Base-by-base conservation (phyloP, 2,113 vertebrate species). In the Istiophorus platypterus region DNA sequence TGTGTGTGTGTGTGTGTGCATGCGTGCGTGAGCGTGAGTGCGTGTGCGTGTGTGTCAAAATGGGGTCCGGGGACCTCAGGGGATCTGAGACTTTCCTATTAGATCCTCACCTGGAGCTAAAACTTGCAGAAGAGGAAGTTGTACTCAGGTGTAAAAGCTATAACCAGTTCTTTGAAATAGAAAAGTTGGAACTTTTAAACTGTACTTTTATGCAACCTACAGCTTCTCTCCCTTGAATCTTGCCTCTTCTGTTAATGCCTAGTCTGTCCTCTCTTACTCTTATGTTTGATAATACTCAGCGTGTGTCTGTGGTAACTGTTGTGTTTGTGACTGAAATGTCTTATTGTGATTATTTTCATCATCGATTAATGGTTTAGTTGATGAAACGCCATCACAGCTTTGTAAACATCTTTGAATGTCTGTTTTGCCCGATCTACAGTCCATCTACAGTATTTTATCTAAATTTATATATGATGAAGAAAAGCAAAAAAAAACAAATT, bases 31-130 rank as follows among this genome's bases (percentile, higher is more conserved):
- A 7, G 42, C 4, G 41, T 6, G 31, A 37, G 34, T 20, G 12
- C 14, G 37, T 24, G 34, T 39, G 18, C 29, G 64, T 27, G n/a
- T n/a, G 20, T 49, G 14, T 37, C 27, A 22, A 52, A 51, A 10
- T 31, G 71, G 58, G 58, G 37, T 79, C 56, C 58, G 64, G 66
- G 76, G 72, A 47, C 64, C 87, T 37, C 72, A 78, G 64, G 69
- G 76, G 80, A 51, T 49, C 12, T 49, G 13, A 34, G 20, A 54
- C n/a, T 14, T 4, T 8, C 11, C 4, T 14, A 0, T 12, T 34
- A 47, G 15, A n/a, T 24, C 1, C 51, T 58, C 41, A 59, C 10
- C 2, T 80, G 59, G 14, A 22, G 9, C 1, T 22, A 26, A 37
- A 57, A 39, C 18, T 37, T 1, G 37, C 8, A 29, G 49, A 52